These are phyloP conservation scores for Leptoteleia sp. DNA, from an alignment of 1,140 invertebrate genomes.

Conservation along the genomic window DNA sequence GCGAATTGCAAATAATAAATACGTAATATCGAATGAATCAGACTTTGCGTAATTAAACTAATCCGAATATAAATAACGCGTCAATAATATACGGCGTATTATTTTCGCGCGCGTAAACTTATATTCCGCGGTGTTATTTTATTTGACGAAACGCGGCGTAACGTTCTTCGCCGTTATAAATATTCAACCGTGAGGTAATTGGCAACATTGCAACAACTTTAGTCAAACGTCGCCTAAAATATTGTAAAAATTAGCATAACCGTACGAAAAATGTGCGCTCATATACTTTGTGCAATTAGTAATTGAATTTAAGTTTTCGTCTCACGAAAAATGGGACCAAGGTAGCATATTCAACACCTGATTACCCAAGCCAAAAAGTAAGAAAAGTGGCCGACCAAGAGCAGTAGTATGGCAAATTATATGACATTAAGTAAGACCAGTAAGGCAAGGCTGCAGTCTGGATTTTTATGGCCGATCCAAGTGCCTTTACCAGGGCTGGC, in stretches of 20 bases:
- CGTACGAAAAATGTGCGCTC: slow-evolving; percentile 14
- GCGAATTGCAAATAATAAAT: not conserved
- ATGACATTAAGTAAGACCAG: slow-evolving; percentile 62
- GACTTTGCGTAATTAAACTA: not conserved
- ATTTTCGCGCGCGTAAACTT: too few species aligned
- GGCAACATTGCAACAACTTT: slow-evolving; percentile 7
- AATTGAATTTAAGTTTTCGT: slow-evolving; percentile 60
- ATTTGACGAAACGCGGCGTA: not conserved
- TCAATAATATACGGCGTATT: not conserved
- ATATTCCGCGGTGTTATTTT: not conserved
- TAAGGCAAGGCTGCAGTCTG: slow-evolving; percentile 49
- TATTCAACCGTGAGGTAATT: slow-evolving; percentile 12
- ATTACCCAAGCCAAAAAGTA: slow-evolving; percentile 52
- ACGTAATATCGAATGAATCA: not conserved
- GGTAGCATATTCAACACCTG: slow-evolving; percentile 59
- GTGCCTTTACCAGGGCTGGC: slow-evolving; percentile 25
- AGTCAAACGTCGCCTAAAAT: slow-evolving; percentile 22
- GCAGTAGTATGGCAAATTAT: slow-evolving; percentile 59
- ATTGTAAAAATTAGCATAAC: slow-evolving; percentile 42
- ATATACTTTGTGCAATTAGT: slow-evolving; percentile 46
- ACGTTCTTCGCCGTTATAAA: slow-evolving; percentile 6
- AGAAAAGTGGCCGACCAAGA: slow-evolving; percentile 40
- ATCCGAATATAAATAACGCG: not conserved
- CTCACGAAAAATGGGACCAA: slow-evolving; percentile 54
- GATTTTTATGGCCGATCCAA: slow-evolving; percentile 44